Evolutionary conservation across 2,113 vertebrate species (phyloP), one percentile per base, ranked within the genome.

Genomic region (Pedetes capensis): DNA sequence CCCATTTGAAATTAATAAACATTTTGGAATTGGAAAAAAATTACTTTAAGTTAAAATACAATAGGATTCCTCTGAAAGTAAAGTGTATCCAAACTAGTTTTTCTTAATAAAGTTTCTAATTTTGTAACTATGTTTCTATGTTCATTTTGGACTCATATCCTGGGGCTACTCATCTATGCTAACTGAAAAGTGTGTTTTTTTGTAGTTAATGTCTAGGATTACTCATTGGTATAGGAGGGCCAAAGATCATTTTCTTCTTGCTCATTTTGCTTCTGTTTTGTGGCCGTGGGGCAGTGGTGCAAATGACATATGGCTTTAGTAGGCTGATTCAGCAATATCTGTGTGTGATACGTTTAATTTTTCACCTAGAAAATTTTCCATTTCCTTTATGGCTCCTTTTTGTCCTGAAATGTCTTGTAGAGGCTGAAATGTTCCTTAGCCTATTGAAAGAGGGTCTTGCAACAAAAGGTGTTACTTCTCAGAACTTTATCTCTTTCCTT

Each of bases 21-120:
- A 39, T 44, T 76, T 85, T 78, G 32, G 17, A 89, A 49, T 92
- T 86, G 8, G 25, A 84, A 83, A 87, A 37, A 27, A 32, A 49
- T 34, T 57, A 32, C 25, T 89, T 57, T 69, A 69, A 57, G 23
- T 75, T 87, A 94, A 87, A 92, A 95, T 95, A 32, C 5, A 23
- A 25, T 69, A 44, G 2, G 16, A 34, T 51, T 89, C 1, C 44
- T 90, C 10, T 66, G 87, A 64, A 49, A 80, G 29, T 68, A 20
- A 71, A 80, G 18, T 57, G 11, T 63, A 78, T 27, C 29, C 11
- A 86, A 55, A 27, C n/a, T 32, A 6, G 5, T 91, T 71, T 94
- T 78, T 2, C 49, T 57, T 29, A 82, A 71, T 44, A 20, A 18
- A 55, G n/a, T 55, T 85, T 49, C 49, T 71, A 29, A 86, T 75